Percentiles rank a stretch among this genome's conserved stretches.
Evolutionary conservation across 2,888 invertebrate species (phyloP).

Genomic region (Drosophila borborema): DNA sequence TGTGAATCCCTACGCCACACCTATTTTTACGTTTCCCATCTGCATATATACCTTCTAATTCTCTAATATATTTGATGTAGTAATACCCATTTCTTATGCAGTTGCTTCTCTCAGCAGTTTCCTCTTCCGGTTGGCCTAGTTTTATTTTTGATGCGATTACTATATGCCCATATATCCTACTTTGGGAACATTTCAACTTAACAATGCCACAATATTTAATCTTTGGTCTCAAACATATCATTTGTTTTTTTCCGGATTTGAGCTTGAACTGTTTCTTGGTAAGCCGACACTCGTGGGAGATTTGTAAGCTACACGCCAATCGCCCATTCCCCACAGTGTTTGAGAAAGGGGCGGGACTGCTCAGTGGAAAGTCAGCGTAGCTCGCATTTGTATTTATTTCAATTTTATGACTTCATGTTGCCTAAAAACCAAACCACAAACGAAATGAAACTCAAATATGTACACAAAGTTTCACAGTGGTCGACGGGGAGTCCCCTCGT

Average conservation of each 20-base stretch:
- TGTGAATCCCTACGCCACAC: not conserved
- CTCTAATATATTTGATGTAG: not conserved
- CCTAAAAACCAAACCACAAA: conserved; percentile 68
- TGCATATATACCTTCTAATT: not conserved
- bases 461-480: conserved; percentile 74
- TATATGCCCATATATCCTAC: not conserved
- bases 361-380: conserved; percentile 63
- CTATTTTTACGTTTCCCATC: not conserved
- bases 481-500: conserved; percentile 30
- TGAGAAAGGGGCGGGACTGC: conserved; percentile 59
- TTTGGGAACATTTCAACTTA: not conserved
- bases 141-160: not conserved
- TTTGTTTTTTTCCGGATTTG: not conserved
- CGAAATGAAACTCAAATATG: conserved; percentile 80
- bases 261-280: conserved; percentile 26
- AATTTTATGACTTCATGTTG: conserved; percentile 80
- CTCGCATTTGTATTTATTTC: conserved; percentile 78
- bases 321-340: conserved; percentile 1
- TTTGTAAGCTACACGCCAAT: conserved; percentile 56
- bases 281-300: conserved; percentile 55
- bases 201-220: conserved; percentile 17
- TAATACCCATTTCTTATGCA: not conserved
- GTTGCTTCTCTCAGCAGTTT: not conserved
- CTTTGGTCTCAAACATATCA: conserved; percentile 2
- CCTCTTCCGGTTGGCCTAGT: not conserved